A percentile compares a stretch with the other conserved stretches of the same genome.
Evolutionary conservation across 1,140 invertebrate species (phyloP).

Genomic region (Lepeophtheirus salmonis): DNA sequence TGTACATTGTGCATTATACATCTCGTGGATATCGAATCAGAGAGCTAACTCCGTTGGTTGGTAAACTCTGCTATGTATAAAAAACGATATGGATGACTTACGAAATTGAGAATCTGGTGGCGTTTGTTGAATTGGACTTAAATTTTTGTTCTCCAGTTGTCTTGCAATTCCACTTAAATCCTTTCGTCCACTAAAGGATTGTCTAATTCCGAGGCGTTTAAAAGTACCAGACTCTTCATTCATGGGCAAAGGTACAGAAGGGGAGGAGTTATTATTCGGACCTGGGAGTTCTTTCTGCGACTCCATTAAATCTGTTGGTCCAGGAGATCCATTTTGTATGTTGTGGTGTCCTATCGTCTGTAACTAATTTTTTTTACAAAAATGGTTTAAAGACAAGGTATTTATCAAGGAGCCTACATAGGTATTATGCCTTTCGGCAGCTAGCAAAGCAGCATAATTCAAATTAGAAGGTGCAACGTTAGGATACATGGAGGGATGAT

Average conservation of each 20-base stretch:
- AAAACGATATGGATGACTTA: background rate
- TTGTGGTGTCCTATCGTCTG: too few relatives aligned
- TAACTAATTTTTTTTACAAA: background rate
- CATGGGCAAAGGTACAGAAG: background rate
- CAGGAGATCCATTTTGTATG: background rate
- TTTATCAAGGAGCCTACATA: too few relatives aligned
- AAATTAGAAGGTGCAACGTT: background rate
- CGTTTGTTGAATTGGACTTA: background rate
- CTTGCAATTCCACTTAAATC: background rate
- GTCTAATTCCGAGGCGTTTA: background rate
- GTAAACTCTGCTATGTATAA: too few relatives aligned
- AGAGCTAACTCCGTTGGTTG: too few relatives aligned
- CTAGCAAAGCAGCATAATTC: background rate
- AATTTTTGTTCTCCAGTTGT: background rate
- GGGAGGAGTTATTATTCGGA: background rate
- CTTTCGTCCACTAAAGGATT: background rate
- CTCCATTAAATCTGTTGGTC: background rate
- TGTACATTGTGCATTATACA: too few relatives aligned
- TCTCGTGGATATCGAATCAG: too few relatives aligned
- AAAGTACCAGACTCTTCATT: background rate
- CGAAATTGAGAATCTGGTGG: background rate
- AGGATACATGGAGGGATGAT: background rate
- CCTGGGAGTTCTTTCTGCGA: background rate
- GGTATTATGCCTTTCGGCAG: background rate
- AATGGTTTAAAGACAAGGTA: too few relatives aligned